Evolutionary conservation across 1,140 invertebrate species (phyloP), one percentile per base, ranked within the genome.

Genomic region (Lasaia peninsularis): DNA sequence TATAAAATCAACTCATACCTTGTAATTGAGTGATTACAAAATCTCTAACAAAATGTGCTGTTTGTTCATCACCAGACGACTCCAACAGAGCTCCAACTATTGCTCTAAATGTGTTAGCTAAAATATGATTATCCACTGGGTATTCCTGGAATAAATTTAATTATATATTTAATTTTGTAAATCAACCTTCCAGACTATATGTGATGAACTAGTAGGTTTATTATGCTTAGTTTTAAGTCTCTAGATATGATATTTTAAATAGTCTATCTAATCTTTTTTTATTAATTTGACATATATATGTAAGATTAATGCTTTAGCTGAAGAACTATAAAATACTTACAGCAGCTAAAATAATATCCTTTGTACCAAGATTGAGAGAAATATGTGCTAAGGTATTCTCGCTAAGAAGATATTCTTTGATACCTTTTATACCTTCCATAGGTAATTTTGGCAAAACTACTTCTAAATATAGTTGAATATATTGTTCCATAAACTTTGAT

Each of bases 81-180:
- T 89, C 78, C 1, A 92, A 79, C n/a, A 99, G 79, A 0, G 95
- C 95, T 20, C 93, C 93, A 37, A 98, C 91, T 8, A 98, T 80
- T n/a, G 97, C 96, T 73, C 94, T 92, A 55, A 98, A 94, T 20
- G 94, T 93, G 44, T 92, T 91, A n/a, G 93, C 92, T 54, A 97
- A 83, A 2, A 93, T 94, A 57, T 88, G 79, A 10, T 92, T 77
- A 54, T 88, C 83, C 0, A 94, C 92, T 44, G 97, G 96, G 88
- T 94, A 94, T 74, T 97, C 95, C 93, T 96, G 73, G 28, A 91
- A 90, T 55, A 28, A 6, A 28, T 28, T 28, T 28, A 28, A 28
- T 28, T 28, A 6, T 7, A 28, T 7, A 28, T 28, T 7, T 6
- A 28, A 4, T 28, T 6, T 28, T 2, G 5, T 28, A 6, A 4